Conservation (phyloP, 1,140 invertebrate genomes). For the Antheraea mylitta region DNA sequence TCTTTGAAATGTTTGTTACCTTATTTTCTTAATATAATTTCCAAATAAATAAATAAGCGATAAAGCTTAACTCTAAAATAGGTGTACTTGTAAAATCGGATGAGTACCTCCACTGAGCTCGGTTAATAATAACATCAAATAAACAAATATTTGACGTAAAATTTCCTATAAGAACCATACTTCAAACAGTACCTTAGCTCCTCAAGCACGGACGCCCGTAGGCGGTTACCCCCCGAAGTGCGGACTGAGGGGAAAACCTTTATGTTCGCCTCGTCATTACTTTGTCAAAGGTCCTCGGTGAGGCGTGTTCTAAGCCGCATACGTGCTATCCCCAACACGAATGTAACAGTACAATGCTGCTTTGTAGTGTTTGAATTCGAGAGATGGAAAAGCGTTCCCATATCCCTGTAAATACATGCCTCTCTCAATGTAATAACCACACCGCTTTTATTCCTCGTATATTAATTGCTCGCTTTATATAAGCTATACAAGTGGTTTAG, state of each 20-base stretch:
- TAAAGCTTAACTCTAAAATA: background rate
- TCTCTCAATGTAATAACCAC: background rate
- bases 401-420: slow-evolving; percentile 4
- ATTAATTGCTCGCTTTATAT: too few relatives aligned
- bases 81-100: background rate
- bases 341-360: slow-evolving; percentile 21
- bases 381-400: slow-evolving; percentile 20
- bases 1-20: background rate
- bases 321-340: slow-evolving; percentile 28
- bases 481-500: too few relatives aligned
- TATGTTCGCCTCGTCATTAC: slow-evolving; percentile 61
- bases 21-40: background rate
- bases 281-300: slow-evolving; percentile 65
- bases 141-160: slow-evolving; percentile 9
- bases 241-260: slow-evolving; percentile 28
- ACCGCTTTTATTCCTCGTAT: background rate
- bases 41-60: too few relatives aligned
- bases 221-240: slow-evolving; percentile 4
- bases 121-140: slow-evolving; percentile 7
- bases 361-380: slow-evolving; percentile 23
- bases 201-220: slow-evolving; percentile 9
- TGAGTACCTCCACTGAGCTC: background rate
- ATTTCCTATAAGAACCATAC: slow-evolving; percentile 27
- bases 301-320: slow-evolving; percentile 35
- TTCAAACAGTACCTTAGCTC: slow-evolving; percentile 36